Conservation (phyloP, 1,140 invertebrate species). For the Chrysomallon squamiferum region DNA sequence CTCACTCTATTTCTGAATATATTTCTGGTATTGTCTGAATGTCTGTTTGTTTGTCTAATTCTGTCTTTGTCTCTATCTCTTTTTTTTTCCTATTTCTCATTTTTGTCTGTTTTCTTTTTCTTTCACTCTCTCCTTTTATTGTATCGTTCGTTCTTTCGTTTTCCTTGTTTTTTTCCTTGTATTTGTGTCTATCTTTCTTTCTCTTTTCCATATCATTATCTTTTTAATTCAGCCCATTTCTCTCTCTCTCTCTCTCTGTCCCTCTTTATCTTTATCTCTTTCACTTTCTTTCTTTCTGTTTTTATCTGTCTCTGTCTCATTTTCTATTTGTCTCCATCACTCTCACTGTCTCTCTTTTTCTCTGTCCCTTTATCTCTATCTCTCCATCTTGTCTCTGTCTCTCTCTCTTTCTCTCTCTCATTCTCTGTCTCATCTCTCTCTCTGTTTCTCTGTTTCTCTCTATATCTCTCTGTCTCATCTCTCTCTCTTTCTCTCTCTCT, state of each 20-base stretch:
- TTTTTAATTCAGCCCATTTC: neutral
- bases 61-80: neutral
- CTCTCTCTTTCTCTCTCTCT: no score
- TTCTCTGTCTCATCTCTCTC: neutral
- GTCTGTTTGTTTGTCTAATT: neutral
- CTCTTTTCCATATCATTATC: no score
- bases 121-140: no score
- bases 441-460: no score
- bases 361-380: neutral
- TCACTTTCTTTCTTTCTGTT: neutral
- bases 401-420: neutral
- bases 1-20: neutral
- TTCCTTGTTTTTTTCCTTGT: no score
- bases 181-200: no score
- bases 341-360: neutral
- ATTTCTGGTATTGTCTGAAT: neutral
- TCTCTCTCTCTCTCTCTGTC: no score
- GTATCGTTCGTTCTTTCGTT: neutral
- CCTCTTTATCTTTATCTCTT: neutral
- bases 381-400: neutral
- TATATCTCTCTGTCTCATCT: no score
- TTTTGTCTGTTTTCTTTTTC: no score
- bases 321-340: neutral
- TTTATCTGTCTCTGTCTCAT: neutral
- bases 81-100: no score